phyloP scores from a whole-genome alignment of 2,888 invertebrate genomes.

The Zelleria hepariella region DNA sequence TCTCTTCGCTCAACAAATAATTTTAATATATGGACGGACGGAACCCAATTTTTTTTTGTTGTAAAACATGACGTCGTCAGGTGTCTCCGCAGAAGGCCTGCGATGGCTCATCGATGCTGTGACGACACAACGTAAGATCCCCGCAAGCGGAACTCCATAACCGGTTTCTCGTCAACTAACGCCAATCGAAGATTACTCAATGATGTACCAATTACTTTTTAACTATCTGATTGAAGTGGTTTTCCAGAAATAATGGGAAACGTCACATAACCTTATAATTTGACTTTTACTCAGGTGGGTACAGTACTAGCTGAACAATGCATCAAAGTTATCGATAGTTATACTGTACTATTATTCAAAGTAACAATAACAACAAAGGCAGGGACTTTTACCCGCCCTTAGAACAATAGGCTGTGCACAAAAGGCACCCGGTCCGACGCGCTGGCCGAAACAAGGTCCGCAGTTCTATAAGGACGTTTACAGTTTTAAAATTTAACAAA shows the following conservation, averaged over 20 bases:
- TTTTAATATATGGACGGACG: neutral
- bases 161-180: neutral
- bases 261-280: too few species aligned
- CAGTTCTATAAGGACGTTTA: slow-evolving; percentile 48
- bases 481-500: slow-evolving; percentile 57
- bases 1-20: too few species aligned
- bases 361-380: slow-evolving; percentile 31
- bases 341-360: neutral
- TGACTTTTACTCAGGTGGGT: too few species aligned
- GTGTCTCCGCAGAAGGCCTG: neutral
- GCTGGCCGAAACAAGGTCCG: slow-evolving; percentile 15
- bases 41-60: neutral
- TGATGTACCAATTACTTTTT: neutral
- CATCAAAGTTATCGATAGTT: neutral
- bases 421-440: slow-evolving; percentile 31
- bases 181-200: neutral
- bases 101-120: neutral
- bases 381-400: slow-evolving; percentile 38
- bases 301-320: too few species aligned
- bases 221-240: neutral
- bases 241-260: too few species aligned
- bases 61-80: neutral
- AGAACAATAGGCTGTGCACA: slow-evolving; percentile 43
- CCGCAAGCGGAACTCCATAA: neutral
- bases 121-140: neutral